Evolutionary conservation across 2,113 vertebrate species (phyloP).

Genomic region (Heterotilapia buettikoferi): DNA sequence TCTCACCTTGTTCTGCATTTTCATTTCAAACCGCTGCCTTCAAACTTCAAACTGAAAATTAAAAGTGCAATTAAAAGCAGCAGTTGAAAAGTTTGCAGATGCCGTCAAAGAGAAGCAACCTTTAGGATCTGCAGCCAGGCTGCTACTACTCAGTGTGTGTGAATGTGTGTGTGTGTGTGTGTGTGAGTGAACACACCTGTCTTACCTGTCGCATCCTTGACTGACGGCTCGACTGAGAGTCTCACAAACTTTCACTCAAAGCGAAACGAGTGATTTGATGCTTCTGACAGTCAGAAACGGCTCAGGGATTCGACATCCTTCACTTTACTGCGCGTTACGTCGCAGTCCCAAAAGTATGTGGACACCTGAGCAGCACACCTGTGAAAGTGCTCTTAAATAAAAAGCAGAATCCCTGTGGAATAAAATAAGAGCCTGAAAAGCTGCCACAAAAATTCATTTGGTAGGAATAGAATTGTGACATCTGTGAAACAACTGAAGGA

Average conservation of each 20-base stretch:
- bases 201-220: not conserved
- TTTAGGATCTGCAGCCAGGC: not conserved
- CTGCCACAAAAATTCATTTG: not conserved
- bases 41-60: constrained; percentile 25
- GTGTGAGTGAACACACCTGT: not conserved
- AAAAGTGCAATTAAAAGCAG: constrained; percentile 45
- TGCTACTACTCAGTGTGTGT: not conserved
- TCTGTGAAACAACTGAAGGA: not conserved
- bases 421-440: not conserved
- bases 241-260: not conserved
- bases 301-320: not conserved
- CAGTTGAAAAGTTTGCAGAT: not conserved
- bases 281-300: not conserved
- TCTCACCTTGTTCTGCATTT: not conserved
- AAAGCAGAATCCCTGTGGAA: not conserved
- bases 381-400: not conserved
- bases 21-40: constrained; percentile 24
- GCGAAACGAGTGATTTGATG: not conserved
- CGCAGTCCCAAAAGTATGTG: not conserved
- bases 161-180: not conserved
- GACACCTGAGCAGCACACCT: not conserved
- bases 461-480: not conserved
- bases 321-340: not conserved
- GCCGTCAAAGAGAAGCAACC: not conserved
- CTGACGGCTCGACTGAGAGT: not conserved